These are phyloP conservation scores for Chrysoperla carnea DNA, from an alignment of 1,140 invertebrate genomes.

Conservation along the genomic window DNA sequence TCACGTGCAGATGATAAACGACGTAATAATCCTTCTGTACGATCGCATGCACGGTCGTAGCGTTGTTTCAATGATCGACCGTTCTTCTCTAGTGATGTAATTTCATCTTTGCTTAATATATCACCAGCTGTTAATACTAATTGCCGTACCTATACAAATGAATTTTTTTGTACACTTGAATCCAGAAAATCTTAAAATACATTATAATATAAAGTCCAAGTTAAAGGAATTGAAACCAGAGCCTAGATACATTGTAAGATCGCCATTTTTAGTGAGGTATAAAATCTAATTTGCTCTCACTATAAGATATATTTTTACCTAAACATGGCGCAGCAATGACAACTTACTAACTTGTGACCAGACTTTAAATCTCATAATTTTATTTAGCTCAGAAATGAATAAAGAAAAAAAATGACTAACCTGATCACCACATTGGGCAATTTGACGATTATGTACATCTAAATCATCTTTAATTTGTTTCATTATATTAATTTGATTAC, in stretches of 20 bases:
- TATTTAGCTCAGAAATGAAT: too few species aligned
- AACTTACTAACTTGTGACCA: too few species aligned
- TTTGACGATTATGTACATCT: conserved; percentile 66
- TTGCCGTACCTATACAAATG: conserved; percentile 33
- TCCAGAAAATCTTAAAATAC: too few species aligned
- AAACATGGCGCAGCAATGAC: too few species aligned
- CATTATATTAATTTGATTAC: conserved; percentile 75
- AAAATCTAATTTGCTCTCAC: too few species aligned
- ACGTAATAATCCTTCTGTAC: conserved; percentile 58
- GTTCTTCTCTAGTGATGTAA: conserved; percentile 67
- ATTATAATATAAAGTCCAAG: too few species aligned
- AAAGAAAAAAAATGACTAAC: conserved; percentile 26
- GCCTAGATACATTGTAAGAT: too few species aligned
- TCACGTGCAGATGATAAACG: conserved; percentile 64
- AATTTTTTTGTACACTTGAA: too few species aligned
- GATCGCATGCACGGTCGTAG: conserved; percentile 63
- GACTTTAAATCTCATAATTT: too few species aligned
- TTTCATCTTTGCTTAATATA: conserved; percentile 76
- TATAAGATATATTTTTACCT: too few species aligned
- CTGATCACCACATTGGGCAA: conserved; percentile 78
- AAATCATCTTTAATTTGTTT: conserved; percentile 87
- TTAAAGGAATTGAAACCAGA: too few species aligned
- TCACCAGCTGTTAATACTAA: conserved; percentile 78
- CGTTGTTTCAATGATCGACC: conserved; percentile 66
- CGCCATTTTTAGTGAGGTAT: too few species aligned